phyloP scores from a whole-genome alignment of 2,888 invertebrate species.

The Scaptodrosophila latifasciaeformis region DNA sequence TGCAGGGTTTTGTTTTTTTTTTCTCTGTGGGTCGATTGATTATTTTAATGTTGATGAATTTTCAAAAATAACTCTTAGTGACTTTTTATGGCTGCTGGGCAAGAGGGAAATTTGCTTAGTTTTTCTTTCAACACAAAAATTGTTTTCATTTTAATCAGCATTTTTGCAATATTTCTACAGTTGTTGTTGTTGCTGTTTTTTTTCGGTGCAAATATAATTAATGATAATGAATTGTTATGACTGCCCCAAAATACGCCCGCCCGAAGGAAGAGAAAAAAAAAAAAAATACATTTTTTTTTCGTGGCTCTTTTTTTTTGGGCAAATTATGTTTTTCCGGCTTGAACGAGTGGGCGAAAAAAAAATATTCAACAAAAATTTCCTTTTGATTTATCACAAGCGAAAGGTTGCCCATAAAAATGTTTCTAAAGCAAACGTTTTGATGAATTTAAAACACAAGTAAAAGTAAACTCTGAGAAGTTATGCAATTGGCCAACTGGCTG shows the following conservation, averaged over 20 bases:
- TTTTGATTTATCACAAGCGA: slow-evolving; percentile 64
- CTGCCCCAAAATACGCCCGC: slow-evolving; percentile 29
- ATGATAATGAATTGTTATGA: slow-evolving; percentile 68
- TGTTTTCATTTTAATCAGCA: slow-evolving; percentile 63
- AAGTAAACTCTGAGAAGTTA: too few species aligned
- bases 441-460: slow-evolving; percentile 38
- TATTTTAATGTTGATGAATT: slow-evolving; percentile 3
- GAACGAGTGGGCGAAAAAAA: slow-evolving; percentile 23
- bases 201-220: slow-evolving; percentile 66
- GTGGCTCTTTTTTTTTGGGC: slow-evolving; percentile 17
- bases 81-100: slow-evolving; percentile 41
- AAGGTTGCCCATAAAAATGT: slow-evolving; percentile 59
- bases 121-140: slow-evolving; percentile 47
- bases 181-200: slow-evolving; percentile 20
- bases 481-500: slow-evolving; percentile 41
- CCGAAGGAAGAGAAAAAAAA: too few species aligned
- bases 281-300: too few species aligned
- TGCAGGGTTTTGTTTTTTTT: slow-evolving; percentile 3
- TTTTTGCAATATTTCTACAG: slow-evolving; percentile 52
- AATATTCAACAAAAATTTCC: slow-evolving; percentile 6
- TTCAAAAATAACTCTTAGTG: neutral
- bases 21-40: slow-evolving; percentile 19
- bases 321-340: slow-evolving; percentile 26
- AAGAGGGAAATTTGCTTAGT: slow-evolving; percentile 56
- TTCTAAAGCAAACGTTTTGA: slow-evolving; percentile 49